Evolutionary conservation across 2,113 vertebrate genomes (phyloP).

Genomic region (Orcinus orca): DNA sequence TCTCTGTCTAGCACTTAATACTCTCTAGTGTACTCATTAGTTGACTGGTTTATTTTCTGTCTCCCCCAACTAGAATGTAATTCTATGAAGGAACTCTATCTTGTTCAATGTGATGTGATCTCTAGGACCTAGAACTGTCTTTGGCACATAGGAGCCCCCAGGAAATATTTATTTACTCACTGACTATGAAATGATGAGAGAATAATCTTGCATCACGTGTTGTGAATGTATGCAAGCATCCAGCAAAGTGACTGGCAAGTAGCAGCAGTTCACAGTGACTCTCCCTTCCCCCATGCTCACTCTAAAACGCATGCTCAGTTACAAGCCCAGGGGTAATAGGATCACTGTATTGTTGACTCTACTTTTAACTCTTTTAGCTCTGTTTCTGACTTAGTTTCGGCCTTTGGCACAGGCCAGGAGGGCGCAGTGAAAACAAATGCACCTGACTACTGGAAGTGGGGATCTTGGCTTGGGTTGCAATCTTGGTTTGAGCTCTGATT

Average conservation of each 20-base stretch:
- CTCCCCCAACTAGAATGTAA: not conserved
- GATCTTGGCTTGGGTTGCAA: not conserved
- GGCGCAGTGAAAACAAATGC: not conserved
- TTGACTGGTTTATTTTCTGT: conserved; percentile 31
- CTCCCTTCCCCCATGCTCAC: not conserved
- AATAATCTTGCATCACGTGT: not conserved
- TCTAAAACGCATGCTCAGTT: not conserved
- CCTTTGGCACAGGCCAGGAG: not conserved
- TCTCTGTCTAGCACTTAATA: conserved; percentile 16
- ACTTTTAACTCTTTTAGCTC: conserved; percentile 10
- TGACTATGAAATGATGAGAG: not conserved
- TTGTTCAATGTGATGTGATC: not conserved
- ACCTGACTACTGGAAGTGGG: not conserved
- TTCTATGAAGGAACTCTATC: not conserved
- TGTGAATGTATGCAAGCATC: not conserved
- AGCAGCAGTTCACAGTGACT: not conserved
- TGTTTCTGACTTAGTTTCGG: conserved; percentile 22
- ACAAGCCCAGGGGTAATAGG: not conserved
- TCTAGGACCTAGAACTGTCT: not conserved
- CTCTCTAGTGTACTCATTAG: conserved; percentile 52
- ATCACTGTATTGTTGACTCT: not conserved
- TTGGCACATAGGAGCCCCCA: not conserved
- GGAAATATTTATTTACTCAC: conserved; percentile 31
- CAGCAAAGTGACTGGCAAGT: not conserved
- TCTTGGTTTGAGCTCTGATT: conserved; percentile 28